Base-by-base conservation (phyloP, 53 echinoderm and acorn worm species). In the Arbacia lixula region DNA sequence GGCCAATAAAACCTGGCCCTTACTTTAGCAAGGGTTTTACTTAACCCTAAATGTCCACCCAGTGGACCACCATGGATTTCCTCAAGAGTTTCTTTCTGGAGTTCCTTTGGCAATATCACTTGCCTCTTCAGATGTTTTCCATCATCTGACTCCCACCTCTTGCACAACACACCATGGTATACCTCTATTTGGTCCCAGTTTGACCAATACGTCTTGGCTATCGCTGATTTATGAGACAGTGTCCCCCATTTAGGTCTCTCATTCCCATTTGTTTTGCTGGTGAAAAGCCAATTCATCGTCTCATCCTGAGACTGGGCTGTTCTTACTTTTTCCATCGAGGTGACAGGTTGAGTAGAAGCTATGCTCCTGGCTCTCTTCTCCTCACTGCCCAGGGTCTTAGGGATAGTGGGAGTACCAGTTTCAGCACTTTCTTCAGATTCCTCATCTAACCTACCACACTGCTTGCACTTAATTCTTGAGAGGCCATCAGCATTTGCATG, bases 401-500 rank as follows among this genome's bases (percentile, higher is more conserved):
- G 5, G 66, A 20, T 36, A 5, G 0, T 66, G 30, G 66, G 4
- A 4, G 36, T 5, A 20, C 35, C 34, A 66, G 35, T 5, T 1
- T 20, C 66, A 36, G 35, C 36, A 29, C 34, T 36, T 19, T 17
- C 81, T 0, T 25, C 61, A 27, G 5, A 53, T 20, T 43, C 72
- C 36, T 41, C 62, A 28, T 85, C 71, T 3, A 25, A 9, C 10
- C 40, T 43, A 27, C 63, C 75, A 58, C 86, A 86, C 19, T 86
- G 85, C 50, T 52, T 54, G 38, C 85, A 85, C 17, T 54, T 54
- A 19, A 11, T 51, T 6, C 66, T 36, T 31, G 86, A 86, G 3
- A 86, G 34, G 21, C 86, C 63, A 26, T 86, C 75, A 14, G 85
- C 85, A 40, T 85, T 85, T 3, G 26, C 71, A 57, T 86, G 76